Evolutionary conservation across 2,797 vertebrate genomes (phyloP), one percentile per base, ranked within the genome.

Genomic region (Poecilia picta): DNA sequence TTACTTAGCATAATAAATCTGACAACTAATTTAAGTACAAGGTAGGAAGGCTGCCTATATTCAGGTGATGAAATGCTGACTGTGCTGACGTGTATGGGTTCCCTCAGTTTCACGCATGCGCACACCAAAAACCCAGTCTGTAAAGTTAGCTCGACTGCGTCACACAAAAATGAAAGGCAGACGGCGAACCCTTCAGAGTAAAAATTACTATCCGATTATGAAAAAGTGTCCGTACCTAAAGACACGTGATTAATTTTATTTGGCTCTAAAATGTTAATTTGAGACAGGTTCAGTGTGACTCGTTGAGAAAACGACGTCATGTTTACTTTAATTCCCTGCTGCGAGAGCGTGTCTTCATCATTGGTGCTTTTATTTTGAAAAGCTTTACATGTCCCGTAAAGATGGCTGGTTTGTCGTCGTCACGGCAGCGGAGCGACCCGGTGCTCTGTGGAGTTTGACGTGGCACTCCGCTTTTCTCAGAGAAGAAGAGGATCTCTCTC

Each of bases 381-480:
- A 0, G 0, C 0, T 0, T 0, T 3, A n/a, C 74, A 47, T 83
- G 43, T 12, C 41, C 68, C 1, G 4, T 1, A 20, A 18, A 0
- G 75, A 31, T 25, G 25, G 25, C 41, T 25, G 64, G 5, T 45
- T 45, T 33, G 33, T 33, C 39, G 78, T 83, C 51, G 76, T 75
- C 80, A 76, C 55, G 59, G 76, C 33, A 81, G 18, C 90, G 53
- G 20, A 87, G 89, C 64, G 77, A 89, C 93, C 68, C 94, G 94
- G 94, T 41, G 83, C 90, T 76, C 55, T 53, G 78, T 77, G 84
- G 95, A 95, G 94, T 96, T 96, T 96, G 96, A 96, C 96, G 96
- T 96, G 96, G 96, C 96, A 96, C 91, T 96, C 91, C 77, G 86
- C 83, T 89, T 87, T 64, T 81, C 87, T 68, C 71, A 51, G 47